Evolutionary conservation across 2,113 vertebrate species (phyloP), one percentile per base, ranked within the genome.

Genomic region (Bucco capensis): DNA sequence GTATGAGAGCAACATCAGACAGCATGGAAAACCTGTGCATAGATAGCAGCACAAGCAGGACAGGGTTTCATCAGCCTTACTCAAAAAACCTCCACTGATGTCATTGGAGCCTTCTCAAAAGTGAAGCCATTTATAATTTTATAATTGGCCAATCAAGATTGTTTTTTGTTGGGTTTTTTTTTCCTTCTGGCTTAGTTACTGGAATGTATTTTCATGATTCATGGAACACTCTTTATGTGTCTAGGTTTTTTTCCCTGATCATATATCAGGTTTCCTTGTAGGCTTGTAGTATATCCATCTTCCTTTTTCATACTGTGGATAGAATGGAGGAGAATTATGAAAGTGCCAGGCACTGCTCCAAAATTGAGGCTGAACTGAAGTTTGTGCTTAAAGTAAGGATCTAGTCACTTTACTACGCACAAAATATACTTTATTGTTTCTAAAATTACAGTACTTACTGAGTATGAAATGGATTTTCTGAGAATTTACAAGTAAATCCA

Each of bases 401-500:
- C 24, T 31, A 83, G 35, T 83, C 53, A 65, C 37, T 92, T 87
- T 71, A 44, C 27, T 50, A 31, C 65, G 61, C 21, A 81, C 25
- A 81, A 93, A 86, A 85, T 88, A 83, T 27, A 83, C 56, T 83
- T 44, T 31, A 53, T 86, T 86, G 18, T 78, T 88, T 69, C 57
- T 78, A 81, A 95, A 88, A 88, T 83, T 88, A 60, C 44, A 88
- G 49, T 56, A 84, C 69, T 90, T 90, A 37, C 31, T 67, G 70
- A 72, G 27, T 76, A 70, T 44, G 47, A 83, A 85, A 83, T 87
- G 30, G 54, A 91, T 91, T 92, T 93, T 85, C 78, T 77, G 28
- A 78, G 44, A 95, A 93, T 92, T 95, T 95, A 78, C 49, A 86
- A 60, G 83, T 78, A 95, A 94, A 95, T 83, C 80, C 53, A 90